A percentile compares a stretch with the other conserved stretches of the same genome.
phyloP scores from a whole-genome alignment of 2,797 vertebrate species.

The Glyptemys insculpta region DNA sequence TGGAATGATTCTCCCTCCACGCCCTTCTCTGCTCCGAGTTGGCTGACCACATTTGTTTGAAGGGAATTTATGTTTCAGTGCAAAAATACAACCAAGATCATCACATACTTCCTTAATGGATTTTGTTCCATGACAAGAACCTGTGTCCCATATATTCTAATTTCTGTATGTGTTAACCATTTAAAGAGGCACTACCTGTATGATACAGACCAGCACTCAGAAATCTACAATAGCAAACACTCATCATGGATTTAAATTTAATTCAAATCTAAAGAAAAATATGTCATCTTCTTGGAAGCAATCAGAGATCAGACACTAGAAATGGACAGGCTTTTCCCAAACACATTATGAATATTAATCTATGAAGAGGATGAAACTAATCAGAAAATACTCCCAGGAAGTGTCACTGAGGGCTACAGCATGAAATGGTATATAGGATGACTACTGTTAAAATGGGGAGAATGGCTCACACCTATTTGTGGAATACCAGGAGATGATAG shows the following conservation, averaged over 20 bases:
- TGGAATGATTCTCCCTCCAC: background rate
- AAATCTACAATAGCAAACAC: background rate
- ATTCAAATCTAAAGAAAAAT: background rate
- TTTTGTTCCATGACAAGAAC: background rate
- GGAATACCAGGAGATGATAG: background rate
- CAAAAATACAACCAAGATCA: background rate
- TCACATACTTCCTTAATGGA: background rate
- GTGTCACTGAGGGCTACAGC: background rate
- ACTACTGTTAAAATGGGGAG: background rate
- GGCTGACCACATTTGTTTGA: background rate
- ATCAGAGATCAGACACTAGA: background rate
- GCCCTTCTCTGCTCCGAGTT: background rate
- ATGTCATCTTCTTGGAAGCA: background rate
- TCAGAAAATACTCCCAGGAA: background rate
- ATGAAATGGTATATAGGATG: background rate
- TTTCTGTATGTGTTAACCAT: background rate
- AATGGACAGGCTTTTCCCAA: background rate
- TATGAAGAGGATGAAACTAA: background rate
- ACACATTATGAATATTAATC: background rate
- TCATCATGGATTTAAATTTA: background rate
- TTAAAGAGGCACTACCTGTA: background rate
- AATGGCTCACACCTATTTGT: background rate
- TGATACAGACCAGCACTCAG: background rate
- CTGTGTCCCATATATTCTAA: background rate
- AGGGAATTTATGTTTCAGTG: background rate